Evolutionary conservation across 2,113 vertebrate species (phyloP).

Genomic region (Nothobranchius furzeri): DNA sequence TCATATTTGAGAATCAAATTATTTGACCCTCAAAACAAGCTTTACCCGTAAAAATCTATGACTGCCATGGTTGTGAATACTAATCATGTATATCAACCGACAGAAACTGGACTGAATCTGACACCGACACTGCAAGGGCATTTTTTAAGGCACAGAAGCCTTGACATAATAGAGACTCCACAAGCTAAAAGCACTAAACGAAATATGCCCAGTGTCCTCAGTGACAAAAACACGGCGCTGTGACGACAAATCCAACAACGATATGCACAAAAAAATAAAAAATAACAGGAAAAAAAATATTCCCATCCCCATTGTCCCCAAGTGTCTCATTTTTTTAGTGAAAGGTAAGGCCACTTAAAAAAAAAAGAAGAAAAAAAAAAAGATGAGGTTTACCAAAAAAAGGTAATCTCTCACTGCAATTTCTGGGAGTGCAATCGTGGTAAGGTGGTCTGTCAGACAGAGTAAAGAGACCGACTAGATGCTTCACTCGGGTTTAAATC

Average conservation of each 20-base stretch:
- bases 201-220: constrained; percentile 76
- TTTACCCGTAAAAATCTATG: constrained; percentile 49
- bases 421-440: constrained; percentile 79
- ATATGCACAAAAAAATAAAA: constrained; percentile 59
- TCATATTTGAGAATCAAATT: constrained; percentile 53
- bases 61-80: constrained; percentile 42
- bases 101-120: constrained; percentile 53
- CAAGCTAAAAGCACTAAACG: constrained; percentile 80
- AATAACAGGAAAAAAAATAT: constrained; percentile 30
- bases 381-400: constrained; percentile 74
- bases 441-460: constrained; percentile 55
- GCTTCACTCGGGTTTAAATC: constrained; percentile 47
- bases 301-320: constrained; percentile 70
- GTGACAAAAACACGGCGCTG: constrained; percentile 58
- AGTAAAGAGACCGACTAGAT: constrained; percentile 42
- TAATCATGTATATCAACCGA: constrained; percentile 51
- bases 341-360: constrained; percentile 86
- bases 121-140: constrained; percentile 75
- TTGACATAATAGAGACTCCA: constrained; percentile 85
- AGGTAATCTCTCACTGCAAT: constrained; percentile 84
- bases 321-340: constrained; percentile 74
- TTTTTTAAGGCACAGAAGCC: constrained; percentile 85
- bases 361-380: constrained; percentile 16
- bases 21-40: constrained; percentile 51
- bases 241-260: constrained; percentile 60